These are phyloP conservation scores for Pseudorhiza aurosa DNA, from an alignment of 30 jellyfish, hydroid and myxozoan species.

Conservation along the genomic window DNA sequence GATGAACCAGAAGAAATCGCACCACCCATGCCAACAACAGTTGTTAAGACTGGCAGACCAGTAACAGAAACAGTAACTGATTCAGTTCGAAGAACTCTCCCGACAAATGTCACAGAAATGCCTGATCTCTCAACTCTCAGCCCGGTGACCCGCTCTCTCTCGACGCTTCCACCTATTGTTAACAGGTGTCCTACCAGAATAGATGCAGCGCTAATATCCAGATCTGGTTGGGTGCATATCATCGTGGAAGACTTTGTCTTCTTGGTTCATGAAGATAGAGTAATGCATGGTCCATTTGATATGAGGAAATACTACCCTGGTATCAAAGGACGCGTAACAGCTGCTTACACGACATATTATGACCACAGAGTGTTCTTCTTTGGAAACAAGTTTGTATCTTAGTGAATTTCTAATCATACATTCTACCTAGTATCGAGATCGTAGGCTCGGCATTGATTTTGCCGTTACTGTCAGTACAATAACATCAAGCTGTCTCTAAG, in stretches of 20 bases:
- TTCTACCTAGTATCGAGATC: no score
- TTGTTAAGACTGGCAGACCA: background rate
- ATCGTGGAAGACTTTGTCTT: slow-evolving; percentile 33
- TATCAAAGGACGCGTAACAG: slow-evolving; percentile 15
- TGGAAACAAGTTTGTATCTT: slow-evolving; percentile 43
- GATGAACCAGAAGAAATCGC: background rate
- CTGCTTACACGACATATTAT: slow-evolving; percentile 42
- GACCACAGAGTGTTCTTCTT: slow-evolving; percentile 13
- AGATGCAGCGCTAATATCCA: slow-evolving; percentile 35
- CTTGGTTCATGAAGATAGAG: slow-evolving; percentile 25
- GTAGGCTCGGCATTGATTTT: no score
- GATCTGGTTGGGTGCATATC: slow-evolving; percentile 43
- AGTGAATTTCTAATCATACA: background rate
- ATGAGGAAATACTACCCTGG: slow-evolving; percentile 16
- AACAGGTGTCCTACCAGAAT: slow-evolving; percentile 12
- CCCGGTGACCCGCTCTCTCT: slow-evolving; percentile 10
- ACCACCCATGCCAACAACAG: slow-evolving; percentile 22
- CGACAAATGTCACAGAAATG: background rate
- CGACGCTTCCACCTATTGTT: slow-evolving; percentile 8
- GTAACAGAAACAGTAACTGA: slow-evolving; percentile 13
- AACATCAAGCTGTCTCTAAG: no score
- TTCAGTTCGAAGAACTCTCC: background rate
- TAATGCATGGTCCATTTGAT: slow-evolving; percentile 32
- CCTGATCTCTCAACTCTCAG: background rate
- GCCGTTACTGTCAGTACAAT: no score